Base-by-base conservation (phyloP, 2,797 vertebrate genomes). In the Girardinus metallicus region DNA sequence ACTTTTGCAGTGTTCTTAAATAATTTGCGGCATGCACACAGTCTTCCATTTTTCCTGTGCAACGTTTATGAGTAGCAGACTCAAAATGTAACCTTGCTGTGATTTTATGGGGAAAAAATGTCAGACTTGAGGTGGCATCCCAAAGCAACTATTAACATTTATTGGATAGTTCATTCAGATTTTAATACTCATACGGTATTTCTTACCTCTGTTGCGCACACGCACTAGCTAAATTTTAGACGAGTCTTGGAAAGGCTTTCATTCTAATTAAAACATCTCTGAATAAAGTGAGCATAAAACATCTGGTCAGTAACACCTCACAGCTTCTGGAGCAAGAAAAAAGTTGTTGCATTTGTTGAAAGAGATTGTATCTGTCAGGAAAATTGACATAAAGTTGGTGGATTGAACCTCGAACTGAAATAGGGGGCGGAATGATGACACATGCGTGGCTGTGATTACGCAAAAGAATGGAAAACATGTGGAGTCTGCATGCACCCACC, bases 381-480 rank as follows among this genome's bases (percentile, higher is more conserved):
- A 85, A 90, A 90, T 87, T 85, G 87, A 92, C 84, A 81, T 84
- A 82, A 85, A 90, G 81, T 87, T 76, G 77, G 83, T 79, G 78
- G 85, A 91, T 86, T 74, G 53, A 80, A 87, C 72, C 82, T 80
- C 70, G 34, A 80, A 77, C 78, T 90, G 85, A 91, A 93, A 94
- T 77, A 79, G 85, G 64, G 86, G 86, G 53, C 79, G 86, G 88
- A 87, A 92, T 79, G 90, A 92, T 93, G 94, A 94, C 89, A 90
- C 87, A 93, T 80, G 79, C 83, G 88, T 86, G 86, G 90, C 87
- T 88, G 86, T 72, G 76, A 91, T 94, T 92, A 87, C 85, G 85
- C 83, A 83, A 92, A 94, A 92, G 83, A 92, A 95, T 92, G 88
- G 86, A 88, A 94, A 94, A 91, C 94, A 94, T 92, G 91, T 94